A percentile compares a stretch with the other conserved stretches of the same genome.
phyloP scores from a whole-genome alignment of 1,140 invertebrate genomes.

The Sycobia sp. region DNA sequence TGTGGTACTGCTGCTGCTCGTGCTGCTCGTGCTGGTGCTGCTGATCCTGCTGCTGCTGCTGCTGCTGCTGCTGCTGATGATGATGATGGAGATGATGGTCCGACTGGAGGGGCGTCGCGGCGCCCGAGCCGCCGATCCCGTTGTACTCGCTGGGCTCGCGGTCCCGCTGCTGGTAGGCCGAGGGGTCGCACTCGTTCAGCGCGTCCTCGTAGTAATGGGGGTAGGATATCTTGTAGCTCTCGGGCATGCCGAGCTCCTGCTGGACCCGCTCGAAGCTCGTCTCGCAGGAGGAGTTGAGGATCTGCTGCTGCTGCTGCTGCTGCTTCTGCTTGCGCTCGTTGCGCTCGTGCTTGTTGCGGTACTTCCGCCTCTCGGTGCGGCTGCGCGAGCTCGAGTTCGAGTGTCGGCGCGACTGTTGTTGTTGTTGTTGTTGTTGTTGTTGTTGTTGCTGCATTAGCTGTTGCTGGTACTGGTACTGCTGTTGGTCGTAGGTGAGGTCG shows the following conservation, averaged over 20 bases:
- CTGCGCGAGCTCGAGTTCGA: conserved; percentile 39
- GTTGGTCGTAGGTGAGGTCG: conserved; percentile 32
- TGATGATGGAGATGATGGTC: conserved; percentile 33
- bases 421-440: conserved; percentile 27
- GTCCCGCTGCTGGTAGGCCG: conserved; percentile 6
- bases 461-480: conserved; percentile 23
- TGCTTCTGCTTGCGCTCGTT: conserved; percentile 45
- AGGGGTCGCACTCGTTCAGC: conserved; percentile 31
- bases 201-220: conserved; percentile 58
- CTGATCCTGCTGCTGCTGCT: conserved; percentile 41
- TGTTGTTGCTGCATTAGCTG: conserved; percentile 27
- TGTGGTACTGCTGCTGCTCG: conserved; percentile 36
- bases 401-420: conserved; percentile 40
- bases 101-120: not conserved
- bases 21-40: conserved; percentile 34
- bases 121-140: not conserved
- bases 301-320: conserved; percentile 24
- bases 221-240: conserved; percentile 57
- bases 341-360: conserved; percentile 50
- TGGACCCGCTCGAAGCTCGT: conserved; percentile 50
- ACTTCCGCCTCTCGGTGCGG: conserved; percentile 53
- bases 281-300: conserved; percentile 41
- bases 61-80: too few relatives aligned
- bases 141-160: conserved; percentile 7
- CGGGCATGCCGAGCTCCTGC: conserved; percentile 53